These are phyloP conservation scores for Kuschelorhynchus macadamiae DNA, from an alignment of 2,888 invertebrate genomes.

Conservation along the genomic window DNA sequence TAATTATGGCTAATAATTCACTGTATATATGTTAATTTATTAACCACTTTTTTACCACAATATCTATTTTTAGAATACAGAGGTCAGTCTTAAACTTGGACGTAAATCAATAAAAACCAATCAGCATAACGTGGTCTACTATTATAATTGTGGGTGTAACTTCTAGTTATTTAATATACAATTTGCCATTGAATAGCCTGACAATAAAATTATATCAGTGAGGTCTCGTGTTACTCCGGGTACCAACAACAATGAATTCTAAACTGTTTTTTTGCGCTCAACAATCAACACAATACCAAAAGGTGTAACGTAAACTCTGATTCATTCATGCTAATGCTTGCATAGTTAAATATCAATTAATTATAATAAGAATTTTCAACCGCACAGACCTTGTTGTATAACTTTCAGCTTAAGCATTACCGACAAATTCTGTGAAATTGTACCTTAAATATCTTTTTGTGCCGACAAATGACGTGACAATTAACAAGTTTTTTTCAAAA, in stretches of 20 bases:
- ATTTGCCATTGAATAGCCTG: constrained; percentile 11
- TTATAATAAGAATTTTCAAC: constrained; percentile 17
- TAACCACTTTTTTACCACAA: no score
- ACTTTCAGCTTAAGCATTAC: not conserved
- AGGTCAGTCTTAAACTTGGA: no score
- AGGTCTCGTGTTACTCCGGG: constrained; percentile 19
- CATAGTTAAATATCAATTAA: constrained; percentile 16
- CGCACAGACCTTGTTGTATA: not conserved
- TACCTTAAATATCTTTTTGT: constrained; percentile 10
- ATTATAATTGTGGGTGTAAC: not conserved
- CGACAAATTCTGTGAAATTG: not conserved
- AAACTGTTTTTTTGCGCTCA: constrained; percentile 6
- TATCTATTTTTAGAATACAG: no score
- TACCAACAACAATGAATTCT: constrained; percentile 12
- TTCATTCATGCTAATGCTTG: constrained; percentile 17
- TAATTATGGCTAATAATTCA: no score
- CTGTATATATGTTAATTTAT: no score
- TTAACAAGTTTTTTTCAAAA: constrained; percentile 6
- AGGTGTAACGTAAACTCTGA: constrained; percentile 21
- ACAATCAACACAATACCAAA: constrained; percentile 13
- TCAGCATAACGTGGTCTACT: no score
- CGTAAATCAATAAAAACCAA: no score
- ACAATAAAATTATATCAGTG: constrained; percentile 6
- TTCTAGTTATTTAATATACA: constrained; percentile 10
- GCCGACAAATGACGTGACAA: constrained; percentile 7